These are phyloP conservation scores for Eupithecia dodoneata DNA, from an alignment of 2,888 invertebrate genomes.

Conservation along the genomic window DNA sequence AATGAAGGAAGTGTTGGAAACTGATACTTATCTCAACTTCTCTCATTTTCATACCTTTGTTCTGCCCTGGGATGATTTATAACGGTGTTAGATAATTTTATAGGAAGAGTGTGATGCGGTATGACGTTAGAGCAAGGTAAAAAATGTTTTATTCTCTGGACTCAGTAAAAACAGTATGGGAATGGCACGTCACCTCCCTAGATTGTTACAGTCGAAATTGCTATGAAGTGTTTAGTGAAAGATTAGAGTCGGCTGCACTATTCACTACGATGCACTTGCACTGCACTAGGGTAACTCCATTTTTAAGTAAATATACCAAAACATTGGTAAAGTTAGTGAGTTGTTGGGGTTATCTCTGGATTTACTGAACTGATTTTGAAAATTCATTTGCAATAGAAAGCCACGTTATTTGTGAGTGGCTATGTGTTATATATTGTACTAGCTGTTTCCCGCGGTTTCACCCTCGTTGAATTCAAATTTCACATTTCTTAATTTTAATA, in stretches of 20 bases:
- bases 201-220: background rate
- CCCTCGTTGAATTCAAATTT: too few relatives aligned
- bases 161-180: background rate
- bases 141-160: background rate
- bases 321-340: too few relatives aligned
- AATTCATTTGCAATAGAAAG: too few relatives aligned
- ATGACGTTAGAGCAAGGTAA: background rate
- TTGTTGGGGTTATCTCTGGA: too few relatives aligned
- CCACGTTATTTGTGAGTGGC: too few relatives aligned
- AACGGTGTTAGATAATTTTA: constrained; percentile 12
- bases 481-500: too few relatives aligned
- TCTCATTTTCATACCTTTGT: constrained; percentile 24
- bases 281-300: background rate
- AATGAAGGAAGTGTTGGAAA: constrained; percentile 27
- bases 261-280: background rate
- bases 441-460: too few relatives aligned
- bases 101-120: constrained; percentile 20
- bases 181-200: constrained; percentile 1
- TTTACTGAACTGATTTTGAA: too few relatives aligned
- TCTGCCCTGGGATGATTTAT: constrained; percentile 10
- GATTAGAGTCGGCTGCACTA: background rate
- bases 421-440: too few relatives aligned
- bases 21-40: constrained; percentile 14
- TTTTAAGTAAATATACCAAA: too few relatives aligned
- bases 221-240: background rate